Conservation (phyloP, 2,888 invertebrate genomes). For the Chouioia cunea region DNA sequence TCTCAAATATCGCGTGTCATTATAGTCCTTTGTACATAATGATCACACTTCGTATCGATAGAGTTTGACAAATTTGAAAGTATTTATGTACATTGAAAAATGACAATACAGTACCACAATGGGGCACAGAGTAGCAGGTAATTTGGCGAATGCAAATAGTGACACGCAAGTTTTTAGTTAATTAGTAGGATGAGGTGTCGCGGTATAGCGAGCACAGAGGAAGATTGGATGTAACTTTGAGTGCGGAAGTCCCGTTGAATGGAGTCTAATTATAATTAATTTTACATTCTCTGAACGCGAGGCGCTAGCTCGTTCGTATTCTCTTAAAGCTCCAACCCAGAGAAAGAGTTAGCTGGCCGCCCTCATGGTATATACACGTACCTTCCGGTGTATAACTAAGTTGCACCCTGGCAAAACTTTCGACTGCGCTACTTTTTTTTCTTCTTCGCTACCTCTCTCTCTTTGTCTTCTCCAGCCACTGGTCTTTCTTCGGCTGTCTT, state of each 20-base stretch:
- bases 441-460: neutral
- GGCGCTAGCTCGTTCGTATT: constrained; percentile 54
- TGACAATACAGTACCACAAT: neutral
- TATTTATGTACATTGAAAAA: neutral
- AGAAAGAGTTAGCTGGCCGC: neutral
- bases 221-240: constrained; percentile 50
- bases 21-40: too few species aligned
- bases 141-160: constrained; percentile 41
- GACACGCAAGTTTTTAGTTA: constrained; percentile 44
- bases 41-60: too few species aligned
- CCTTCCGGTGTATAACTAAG: constrained; percentile 24
- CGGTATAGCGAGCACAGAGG: constrained; percentile 46
- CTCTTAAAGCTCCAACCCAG: constrained; percentile 22
- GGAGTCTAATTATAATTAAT: constrained; percentile 65
- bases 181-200: constrained; percentile 43
- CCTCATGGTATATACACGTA: neutral
- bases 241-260: constrained; percentile 58
- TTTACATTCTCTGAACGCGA: constrained; percentile 58
- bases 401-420: constrained; percentile 29
- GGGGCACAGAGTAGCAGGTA: neutral
- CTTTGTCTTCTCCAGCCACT: neutral
- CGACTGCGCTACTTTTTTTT: neutral
- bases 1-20: too few species aligned
- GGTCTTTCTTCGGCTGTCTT: constrained; percentile 15
- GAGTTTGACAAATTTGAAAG: too few species aligned